Evolutionary conservation across 2,888 invertebrate species (phyloP).

Genomic region (Baronia brevicornis): DNA sequence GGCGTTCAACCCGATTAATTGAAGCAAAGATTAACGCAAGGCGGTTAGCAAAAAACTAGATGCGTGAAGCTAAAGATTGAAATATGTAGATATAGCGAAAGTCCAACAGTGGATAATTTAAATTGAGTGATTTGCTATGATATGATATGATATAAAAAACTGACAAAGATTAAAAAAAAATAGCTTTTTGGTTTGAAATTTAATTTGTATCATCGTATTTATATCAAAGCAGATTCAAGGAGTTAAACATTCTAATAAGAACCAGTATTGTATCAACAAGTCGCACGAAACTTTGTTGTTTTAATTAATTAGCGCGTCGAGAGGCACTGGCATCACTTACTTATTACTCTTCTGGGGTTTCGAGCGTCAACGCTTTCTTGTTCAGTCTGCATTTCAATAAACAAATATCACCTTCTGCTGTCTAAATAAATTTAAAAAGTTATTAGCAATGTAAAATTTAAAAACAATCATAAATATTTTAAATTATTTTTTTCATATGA

Average conservation of each 20-base stretch:
- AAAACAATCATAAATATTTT: conserved; percentile 2
- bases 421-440: conserved; percentile 4
- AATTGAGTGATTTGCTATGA: too few species aligned
- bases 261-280: conserved; percentile 28
- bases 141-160: too few species aligned
- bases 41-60: too few species aligned
- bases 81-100: too few species aligned
- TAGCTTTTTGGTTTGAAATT: too few species aligned
- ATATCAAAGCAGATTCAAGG: conserved; percentile 6
- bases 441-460: neutral
- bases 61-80: too few species aligned
- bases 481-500: too few species aligned
- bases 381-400: conserved; percentile 1
- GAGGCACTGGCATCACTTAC: conserved; percentile 31
- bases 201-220: neutral
- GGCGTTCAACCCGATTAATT: too few species aligned
- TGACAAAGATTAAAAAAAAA: too few species aligned
- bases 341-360: conserved; percentile 23
- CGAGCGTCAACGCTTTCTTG: conserved; percentile 13
- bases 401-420: conserved; percentile 6
- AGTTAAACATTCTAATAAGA: conserved; percentile 32
- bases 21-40: too few species aligned
- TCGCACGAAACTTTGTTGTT: conserved; percentile 46
- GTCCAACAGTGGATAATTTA: too few species aligned
- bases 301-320: conserved; percentile 46